Conservation (phyloP, 2,888 invertebrate species). For the Drosophila rubida region DNA sequence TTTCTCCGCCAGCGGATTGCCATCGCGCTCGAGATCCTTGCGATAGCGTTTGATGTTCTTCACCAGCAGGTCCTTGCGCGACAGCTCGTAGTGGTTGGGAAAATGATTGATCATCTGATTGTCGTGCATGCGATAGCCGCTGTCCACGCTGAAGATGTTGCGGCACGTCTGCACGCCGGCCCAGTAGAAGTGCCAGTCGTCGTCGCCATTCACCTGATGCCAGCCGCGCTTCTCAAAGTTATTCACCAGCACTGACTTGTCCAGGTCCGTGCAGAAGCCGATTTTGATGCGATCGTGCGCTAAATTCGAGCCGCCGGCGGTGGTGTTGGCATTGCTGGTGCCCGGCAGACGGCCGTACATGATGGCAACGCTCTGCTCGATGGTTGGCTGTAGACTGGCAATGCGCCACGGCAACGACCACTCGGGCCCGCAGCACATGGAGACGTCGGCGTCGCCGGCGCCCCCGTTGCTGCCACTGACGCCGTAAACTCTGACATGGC, state of each 20-base stretch:
- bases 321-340: conserved; percentile 22
- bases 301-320: conserved; percentile 38
- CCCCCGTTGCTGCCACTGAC: neutral
- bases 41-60: conserved; percentile 97
- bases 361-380: conserved; percentile 41
- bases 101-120: conserved; percentile 98
- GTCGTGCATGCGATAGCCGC: conserved; percentile 95
- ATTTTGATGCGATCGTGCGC: conserved; percentile 79
- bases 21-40: conserved; percentile 95
- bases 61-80: conserved; percentile 96
- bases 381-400: conserved; percentile 59
- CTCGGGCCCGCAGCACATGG: conserved; percentile 1
- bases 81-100: conserved; percentile 97
- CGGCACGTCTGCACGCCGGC: conserved; percentile 95
- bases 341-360: conserved; percentile 72
- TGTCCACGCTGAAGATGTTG: conserved; percentile 95
- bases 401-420: conserved; percentile 55
- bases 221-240: conserved; percentile 97
- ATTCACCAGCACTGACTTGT: conserved; percentile 95
- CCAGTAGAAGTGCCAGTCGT: conserved; percentile 99
- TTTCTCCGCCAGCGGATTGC: conserved; percentile 93
- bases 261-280: conserved; percentile 87
- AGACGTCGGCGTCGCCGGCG: neutral
- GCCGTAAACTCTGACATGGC: conserved; percentile 26
- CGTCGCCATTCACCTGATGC: conserved; percentile 92